Percentiles rank a stretch among this genome's conserved stretches.
These are phyloP conservation scores for Rhinopomastus cyanomelas DNA, from an alignment of 2,113 vertebrate genomes.

Conservation along the genomic window DNA sequence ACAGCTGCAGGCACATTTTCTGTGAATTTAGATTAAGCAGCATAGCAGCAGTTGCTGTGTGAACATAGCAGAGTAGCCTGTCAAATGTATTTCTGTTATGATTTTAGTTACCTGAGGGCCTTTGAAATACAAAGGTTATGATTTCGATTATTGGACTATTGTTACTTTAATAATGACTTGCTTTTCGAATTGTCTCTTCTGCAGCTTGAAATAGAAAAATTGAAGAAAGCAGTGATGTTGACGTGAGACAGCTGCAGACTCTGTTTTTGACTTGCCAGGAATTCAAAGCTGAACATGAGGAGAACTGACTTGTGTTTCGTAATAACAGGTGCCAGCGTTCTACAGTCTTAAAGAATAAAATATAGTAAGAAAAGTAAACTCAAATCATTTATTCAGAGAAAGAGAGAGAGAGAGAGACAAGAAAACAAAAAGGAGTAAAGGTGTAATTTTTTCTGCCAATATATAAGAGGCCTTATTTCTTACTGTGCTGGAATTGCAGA, in stretches of 20 bases:
- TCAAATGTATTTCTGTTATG: not conserved
- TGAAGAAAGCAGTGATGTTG: slow-evolving; percentile 85
- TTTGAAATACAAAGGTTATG: not conserved
- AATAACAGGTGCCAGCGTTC: slow-evolving; percentile 68
- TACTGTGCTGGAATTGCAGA: slow-evolving; percentile 86
- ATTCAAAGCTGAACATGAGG: slow-evolving; percentile 44
- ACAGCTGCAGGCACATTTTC: not conserved
- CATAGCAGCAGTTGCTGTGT: no score
- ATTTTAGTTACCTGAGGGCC: not conserved
- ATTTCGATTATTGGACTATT: not conserved
- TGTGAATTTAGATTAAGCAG: not conserved
- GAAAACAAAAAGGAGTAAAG: slow-evolving; percentile 18
- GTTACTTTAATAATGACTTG: not conserved
- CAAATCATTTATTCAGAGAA: slow-evolving; percentile 67
- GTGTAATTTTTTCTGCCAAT: slow-evolving; percentile 85
- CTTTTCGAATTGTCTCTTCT: slow-evolving; percentile 17
- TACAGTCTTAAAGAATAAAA: slow-evolving; percentile 34
- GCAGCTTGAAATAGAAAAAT: slow-evolving; percentile 91
- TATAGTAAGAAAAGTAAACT: slow-evolving; percentile 53
- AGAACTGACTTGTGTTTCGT: slow-evolving; percentile 58
- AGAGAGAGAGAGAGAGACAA: no score
- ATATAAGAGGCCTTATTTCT: slow-evolving; percentile 92
- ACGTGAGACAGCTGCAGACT: slow-evolving; percentile 77
- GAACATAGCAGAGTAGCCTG: not conserved
- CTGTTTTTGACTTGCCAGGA: slow-evolving; percentile 28